phyloP scores from a whole-genome alignment of 2,888 invertebrate genomes.

The Clistopyga incitator region DNA sequence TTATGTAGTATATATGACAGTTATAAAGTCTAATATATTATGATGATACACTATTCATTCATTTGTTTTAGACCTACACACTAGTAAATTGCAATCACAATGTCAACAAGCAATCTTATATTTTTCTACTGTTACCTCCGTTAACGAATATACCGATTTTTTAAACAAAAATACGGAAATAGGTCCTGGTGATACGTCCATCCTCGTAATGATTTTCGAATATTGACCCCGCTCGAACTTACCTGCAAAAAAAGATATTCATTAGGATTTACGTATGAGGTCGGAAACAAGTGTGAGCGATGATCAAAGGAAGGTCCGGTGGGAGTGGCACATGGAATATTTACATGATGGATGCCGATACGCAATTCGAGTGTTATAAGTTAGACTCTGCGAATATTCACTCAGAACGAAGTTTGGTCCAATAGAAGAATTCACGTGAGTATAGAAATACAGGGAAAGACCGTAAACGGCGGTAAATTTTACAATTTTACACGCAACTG shows the following conservation, averaged over 20 bases:
- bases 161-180: not conserved
- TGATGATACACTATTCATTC: too few species aligned
- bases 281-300: not conserved
- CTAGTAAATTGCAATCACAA: too few species aligned
- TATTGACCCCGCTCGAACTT: conserved; percentile 43
- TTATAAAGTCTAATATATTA: too few species aligned
- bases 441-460: conserved; percentile 38
- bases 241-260: conserved; percentile 54
- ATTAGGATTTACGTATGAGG: conserved; percentile 16
- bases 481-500: conserved; percentile 52
- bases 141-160: not conserved
- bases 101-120: too few species aligned
- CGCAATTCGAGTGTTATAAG: conserved; percentile 10
- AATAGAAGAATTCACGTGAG: conserved; percentile 28
- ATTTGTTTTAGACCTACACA: too few species aligned
- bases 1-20: too few species aligned
- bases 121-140: not conserved
- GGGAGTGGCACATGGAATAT: not conserved
- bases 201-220: not conserved
- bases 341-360: conserved; percentile 37
- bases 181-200: not conserved
- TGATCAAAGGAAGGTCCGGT: not conserved
- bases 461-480: conserved; percentile 56
- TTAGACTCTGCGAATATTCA: conserved; percentile 8
- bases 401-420: not conserved